Evolutionary conservation across 2,888 invertebrate genomes (phyloP), one percentile per base, ranked within the genome.

Genomic region (Lasiommata megera): DNA sequence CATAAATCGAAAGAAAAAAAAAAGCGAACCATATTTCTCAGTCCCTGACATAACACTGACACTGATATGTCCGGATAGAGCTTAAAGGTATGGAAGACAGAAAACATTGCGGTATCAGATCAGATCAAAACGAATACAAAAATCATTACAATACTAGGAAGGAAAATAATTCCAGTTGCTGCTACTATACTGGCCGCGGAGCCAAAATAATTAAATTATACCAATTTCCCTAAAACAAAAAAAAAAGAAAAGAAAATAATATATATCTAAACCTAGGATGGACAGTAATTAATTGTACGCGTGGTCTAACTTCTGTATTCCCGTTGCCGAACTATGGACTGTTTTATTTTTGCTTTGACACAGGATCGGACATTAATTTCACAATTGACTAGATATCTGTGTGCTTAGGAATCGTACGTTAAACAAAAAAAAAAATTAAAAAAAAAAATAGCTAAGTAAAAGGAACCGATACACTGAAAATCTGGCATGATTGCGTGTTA

Each of bases 301-400:
- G 63, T 76, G 74, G 82, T 87, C 82, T 87, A n/a, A 86, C 80
- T 85, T 86, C 73, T 78, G 82, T 76, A 76, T 78, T 66, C 73
- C 77, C 67, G 79, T 77, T 78, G 80, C 73, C 76, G 77, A 80
- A 79, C 70, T 79, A 78, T 77, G 79, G 72, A 80, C 73, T 72
- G 72, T 76, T 70, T 67, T 75, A 72, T 72, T n/a, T n/a, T 78
- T 77, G 72, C 70, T 71, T 70, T 62, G 79, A 82, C 84, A 81
- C 82, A 80, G 79, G 81, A 73, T 76, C 73, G 80, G 86, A 74
- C 79, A 81, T 80, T 88, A 88, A 88, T 89, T 90, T 90, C 89
- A 88, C 85, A 86, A 88, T 90, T 90, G 89, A 90, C 89, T 90
- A 90, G 89, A 90, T 88, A 85, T 79, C 89, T 89, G 88, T 82